Evolutionary conservation across 2,797 vertebrate species (phyloP).

Genomic region (Acrossocheilus wenchowensis): DNA sequence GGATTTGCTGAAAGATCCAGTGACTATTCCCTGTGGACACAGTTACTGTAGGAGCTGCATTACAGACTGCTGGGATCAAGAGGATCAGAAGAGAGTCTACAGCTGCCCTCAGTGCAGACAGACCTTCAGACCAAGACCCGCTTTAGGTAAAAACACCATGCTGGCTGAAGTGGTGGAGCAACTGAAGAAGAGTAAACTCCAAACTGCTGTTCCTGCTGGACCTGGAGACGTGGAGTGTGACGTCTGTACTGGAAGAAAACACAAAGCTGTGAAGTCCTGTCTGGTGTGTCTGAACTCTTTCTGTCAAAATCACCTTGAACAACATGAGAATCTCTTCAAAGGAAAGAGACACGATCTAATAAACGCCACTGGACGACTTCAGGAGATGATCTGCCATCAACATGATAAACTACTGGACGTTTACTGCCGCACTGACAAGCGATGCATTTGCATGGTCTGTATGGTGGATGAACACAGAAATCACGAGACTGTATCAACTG

Average conservation of each 20-base stretch:
- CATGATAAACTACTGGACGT: not conserved
- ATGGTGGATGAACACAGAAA: not conserved
- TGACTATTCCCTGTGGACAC: constrained; percentile 20
- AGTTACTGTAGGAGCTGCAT: not conserved
- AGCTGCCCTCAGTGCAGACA: constrained; percentile 7
- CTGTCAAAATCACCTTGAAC: constrained; percentile 19
- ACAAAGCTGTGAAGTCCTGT: not conserved
- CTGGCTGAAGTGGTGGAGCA: constrained; percentile 5
- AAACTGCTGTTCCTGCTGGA: not conserved
- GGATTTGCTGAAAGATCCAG: constrained; percentile 6
- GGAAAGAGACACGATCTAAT: not conserved
- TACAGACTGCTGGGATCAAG: not conserved
- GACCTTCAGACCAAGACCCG: not conserved
- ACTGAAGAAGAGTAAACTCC: not conserved
- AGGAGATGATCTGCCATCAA: not conserved
- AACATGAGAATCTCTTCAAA: constrained; percentile 5
- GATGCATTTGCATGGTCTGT: not conserved
- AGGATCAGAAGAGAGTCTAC: not conserved
- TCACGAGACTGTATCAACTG: not conserved
- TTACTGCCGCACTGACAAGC: not conserved
- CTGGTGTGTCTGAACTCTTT: constrained; percentile 21
- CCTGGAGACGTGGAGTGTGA: constrained; percentile 10
- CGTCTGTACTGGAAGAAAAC: not conserved
- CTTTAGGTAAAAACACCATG: constrained; percentile 5
- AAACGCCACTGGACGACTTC: not conserved